phyloP scores from a whole-genome alignment of 2,888 invertebrate genomes.

The Caenorhabditis zanzibari region DNA sequence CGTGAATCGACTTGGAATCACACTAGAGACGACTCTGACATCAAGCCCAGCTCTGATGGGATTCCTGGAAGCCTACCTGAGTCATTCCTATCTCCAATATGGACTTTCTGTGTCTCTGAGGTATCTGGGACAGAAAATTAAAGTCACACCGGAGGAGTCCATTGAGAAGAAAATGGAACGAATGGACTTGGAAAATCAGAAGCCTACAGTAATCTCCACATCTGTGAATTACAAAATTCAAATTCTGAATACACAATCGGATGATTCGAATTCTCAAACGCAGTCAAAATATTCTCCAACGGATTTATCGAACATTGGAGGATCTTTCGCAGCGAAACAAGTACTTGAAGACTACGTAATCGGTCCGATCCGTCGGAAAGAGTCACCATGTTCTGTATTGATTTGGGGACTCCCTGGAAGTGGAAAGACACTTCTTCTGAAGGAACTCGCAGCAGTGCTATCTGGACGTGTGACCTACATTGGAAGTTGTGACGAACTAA shows the following conservation, averaged over 20 bases:
- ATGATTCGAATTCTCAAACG: neutral
- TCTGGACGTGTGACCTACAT: conserved; percentile 43
- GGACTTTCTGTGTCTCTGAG: conserved; percentile 46
- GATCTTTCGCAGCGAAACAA: conserved; percentile 50
- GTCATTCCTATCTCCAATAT: conserved; percentile 66
- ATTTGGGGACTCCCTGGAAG: conserved; percentile 79
- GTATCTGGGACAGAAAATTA: conserved; percentile 67
- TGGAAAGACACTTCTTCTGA: conserved; percentile 77
- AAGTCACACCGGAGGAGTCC: conserved; percentile 58
- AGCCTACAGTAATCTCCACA: conserved; percentile 10
- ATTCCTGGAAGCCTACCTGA: conserved; percentile 49
- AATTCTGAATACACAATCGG: conserved; percentile 6
- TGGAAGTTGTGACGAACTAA: conserved; percentile 29
- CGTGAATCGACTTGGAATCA: conserved; percentile 13
- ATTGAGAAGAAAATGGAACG: conserved; percentile 55
- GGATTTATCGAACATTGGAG: conserved; percentile 45
- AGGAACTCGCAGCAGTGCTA: conserved; percentile 62
- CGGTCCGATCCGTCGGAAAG: conserved; percentile 56
- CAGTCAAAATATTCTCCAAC: neutral
- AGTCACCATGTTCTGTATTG: conserved; percentile 72
- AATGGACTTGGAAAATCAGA: conserved; percentile 34
- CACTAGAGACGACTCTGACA: neutral
- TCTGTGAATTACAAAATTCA: conserved; percentile 26
- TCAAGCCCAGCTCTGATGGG: conserved; percentile 5
- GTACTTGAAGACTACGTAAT: conserved; percentile 50